phyloP scores from a whole-genome alignment of 2,888 invertebrate species.

The Pantelozetes paolii region DNA sequence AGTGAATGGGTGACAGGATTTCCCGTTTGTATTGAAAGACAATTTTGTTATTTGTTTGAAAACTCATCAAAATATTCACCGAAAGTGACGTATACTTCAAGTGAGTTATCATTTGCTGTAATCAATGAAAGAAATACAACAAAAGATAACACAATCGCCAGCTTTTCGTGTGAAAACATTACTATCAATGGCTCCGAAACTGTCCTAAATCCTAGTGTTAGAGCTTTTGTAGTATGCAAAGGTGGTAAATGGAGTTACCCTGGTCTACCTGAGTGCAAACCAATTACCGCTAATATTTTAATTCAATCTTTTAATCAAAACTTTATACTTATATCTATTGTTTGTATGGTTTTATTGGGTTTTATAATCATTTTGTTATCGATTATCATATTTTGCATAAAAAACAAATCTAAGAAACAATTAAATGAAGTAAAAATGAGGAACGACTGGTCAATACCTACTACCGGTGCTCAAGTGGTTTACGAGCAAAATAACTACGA shows the following conservation, averaged over 20 bases:
- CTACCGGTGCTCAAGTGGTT: too few relatives aligned
- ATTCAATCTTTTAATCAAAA: neutral
- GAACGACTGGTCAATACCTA: neutral
- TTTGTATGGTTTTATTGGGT: neutral
- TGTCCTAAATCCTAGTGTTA: neutral
- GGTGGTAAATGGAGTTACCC: constrained; percentile 11
- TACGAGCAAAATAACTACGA: neutral
- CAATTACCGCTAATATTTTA: neutral
- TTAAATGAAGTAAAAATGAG: neutral
- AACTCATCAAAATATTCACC: neutral
- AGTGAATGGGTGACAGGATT: neutral
- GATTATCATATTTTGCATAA: neutral
- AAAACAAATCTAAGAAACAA: neutral
- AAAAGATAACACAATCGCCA: neutral
- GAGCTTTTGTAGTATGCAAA: neutral
- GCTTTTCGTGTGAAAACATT: constrained; percentile 20
- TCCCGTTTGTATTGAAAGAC: neutral
- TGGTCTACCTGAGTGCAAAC: neutral
- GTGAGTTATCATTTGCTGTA: too few relatives aligned
- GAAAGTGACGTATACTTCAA: neutral
- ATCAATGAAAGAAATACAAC: constrained; percentile 11
- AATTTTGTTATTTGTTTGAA: neutral
- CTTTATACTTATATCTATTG: neutral
- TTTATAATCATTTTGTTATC: neutral
- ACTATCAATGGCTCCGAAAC: constrained; percentile 14